Evolutionary conservation across 2,888 invertebrate species (phyloP), one percentile per base, ranked within the genome.

Genomic region (Himalopsyche anomala): DNA sequence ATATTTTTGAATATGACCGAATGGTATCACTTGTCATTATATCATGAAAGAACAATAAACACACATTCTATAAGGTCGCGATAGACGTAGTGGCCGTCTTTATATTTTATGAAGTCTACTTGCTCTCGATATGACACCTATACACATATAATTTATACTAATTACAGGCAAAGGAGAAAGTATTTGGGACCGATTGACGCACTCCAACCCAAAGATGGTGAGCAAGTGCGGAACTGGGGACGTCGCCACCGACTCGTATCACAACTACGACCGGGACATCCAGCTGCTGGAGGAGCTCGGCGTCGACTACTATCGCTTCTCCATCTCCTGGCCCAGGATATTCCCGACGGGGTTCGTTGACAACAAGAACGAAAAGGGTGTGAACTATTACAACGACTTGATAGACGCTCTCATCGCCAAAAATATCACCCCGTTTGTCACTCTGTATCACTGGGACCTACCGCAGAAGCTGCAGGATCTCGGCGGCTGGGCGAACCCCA

Each of bases 371-470:
- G 89, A 91, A 69, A 91, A 90, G 1, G 94, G 94, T 2, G 89
- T 95, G 56, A 90, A 91, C 54, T 95, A 95, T 91, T 96, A 96
- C 91, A 93, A 93, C 84, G 91, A 93, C 69, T 90, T 96, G 36
- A 92, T 96, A 17, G 91, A 94, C 82, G 94, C 93, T 89, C 91
- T 96, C 1, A 86, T 92, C 0, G 91, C 89, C 1, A 91, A 93
- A 83, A 91, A 91, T 12, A 95, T 96, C 82, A 89, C 91, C 84
- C 95, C 96, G 0, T 90, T 94, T 82, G 93, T 95, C 3, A 95
- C 95, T 0, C 92, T 95, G 90, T 95, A 95, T 91, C 95, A 96
- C 89, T 95, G 95, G 94, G 95, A 95, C 90, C 91, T 95, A 85
- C 95, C 95, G 0, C 94, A 94, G 95, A 89, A 91, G 5, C 90